phyloP scores from a whole-genome alignment of 2,888 invertebrate genomes.

The Parnassius orleans region DNA sequence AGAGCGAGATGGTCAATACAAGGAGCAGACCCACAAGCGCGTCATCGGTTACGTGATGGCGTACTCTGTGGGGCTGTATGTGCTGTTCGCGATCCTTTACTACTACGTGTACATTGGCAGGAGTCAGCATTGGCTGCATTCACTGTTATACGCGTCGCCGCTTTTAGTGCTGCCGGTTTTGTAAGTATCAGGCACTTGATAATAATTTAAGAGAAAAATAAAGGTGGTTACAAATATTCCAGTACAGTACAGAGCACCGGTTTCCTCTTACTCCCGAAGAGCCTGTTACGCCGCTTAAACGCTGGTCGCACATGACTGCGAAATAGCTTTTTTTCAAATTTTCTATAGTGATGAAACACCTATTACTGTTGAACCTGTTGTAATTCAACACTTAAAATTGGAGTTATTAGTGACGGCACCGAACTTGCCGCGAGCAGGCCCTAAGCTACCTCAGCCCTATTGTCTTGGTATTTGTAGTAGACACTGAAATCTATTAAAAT shows the following conservation, averaged over 20 bases:
- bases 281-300: too few relatives aligned
- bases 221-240: too few relatives aligned
- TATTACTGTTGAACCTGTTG: too few relatives aligned
- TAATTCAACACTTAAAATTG: conserved; percentile 1
- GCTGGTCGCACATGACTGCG: too few relatives aligned
- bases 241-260: too few relatives aligned
- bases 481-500: too few relatives aligned
- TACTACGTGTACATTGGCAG: conserved; percentile 92
- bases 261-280: too few relatives aligned
- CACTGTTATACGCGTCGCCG: conserved; percentile 88
- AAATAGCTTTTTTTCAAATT: too few relatives aligned
- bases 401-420: not conserved
- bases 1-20: conserved; percentile 89
- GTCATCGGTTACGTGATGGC: conserved; percentile 89
- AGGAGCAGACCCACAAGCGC: conserved; percentile 90
- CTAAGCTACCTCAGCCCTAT: not conserved
- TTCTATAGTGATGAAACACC: too few relatives aligned
- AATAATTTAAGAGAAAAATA: too few relatives aligned
- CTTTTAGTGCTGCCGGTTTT: conserved; percentile 89
- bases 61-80: conserved; percentile 85
- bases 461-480: too few relatives aligned
- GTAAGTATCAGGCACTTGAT: conserved; percentile 81
- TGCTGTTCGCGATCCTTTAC: conserved; percentile 86
- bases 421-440: too few relatives aligned
- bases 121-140: conserved; percentile 84